Percentiles rank a stretch among this genome's conserved stretches.
These are phyloP conservation scores for Theodoxus fluviatilis DNA, from an alignment of 2,888 invertebrate species.

Conservation along the genomic window DNA sequence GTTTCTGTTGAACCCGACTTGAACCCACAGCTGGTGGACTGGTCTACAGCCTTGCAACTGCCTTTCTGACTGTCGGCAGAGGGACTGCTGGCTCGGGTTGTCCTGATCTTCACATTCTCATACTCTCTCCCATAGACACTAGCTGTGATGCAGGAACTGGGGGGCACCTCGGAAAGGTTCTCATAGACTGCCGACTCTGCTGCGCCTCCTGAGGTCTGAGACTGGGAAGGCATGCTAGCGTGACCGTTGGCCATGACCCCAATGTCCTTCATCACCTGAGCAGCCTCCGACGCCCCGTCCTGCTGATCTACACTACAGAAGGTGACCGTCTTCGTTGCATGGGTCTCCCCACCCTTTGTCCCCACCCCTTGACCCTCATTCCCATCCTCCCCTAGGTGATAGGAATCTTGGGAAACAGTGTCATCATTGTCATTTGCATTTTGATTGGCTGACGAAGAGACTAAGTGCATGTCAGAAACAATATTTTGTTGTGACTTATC, in stretches of 20 bases:
- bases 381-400: constrained; percentile 27
- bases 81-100: background rate
- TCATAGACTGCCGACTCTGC: too few species aligned
- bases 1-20: too few species aligned
- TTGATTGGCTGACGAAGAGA: constrained; percentile 60
- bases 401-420: constrained; percentile 34
- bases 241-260: too few species aligned
- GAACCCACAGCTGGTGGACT: too few species aligned
- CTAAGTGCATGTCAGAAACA: constrained; percentile 26
- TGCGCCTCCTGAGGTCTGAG: too few species aligned
- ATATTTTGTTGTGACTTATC: constrained; percentile 30
- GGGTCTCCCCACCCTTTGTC: too few species aligned
- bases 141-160: constrained; percentile 38
- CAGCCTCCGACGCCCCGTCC: too few species aligned
- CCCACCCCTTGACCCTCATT: constrained; percentile 21
- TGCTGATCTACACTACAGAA: too few species aligned
- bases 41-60: too few species aligned
- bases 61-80: background rate
- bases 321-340: constrained; percentile 26
- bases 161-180: too few species aligned
- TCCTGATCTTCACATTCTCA: constrained; percentile 2
- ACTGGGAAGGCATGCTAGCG: too few species aligned
- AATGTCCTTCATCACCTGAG: too few species aligned
- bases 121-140: constrained; percentile 31
- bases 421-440: constrained; percentile 63